Evolutionary conservation across 2,113 vertebrate genomes (phyloP).

Genomic region (Scartelaos histophorus): DNA sequence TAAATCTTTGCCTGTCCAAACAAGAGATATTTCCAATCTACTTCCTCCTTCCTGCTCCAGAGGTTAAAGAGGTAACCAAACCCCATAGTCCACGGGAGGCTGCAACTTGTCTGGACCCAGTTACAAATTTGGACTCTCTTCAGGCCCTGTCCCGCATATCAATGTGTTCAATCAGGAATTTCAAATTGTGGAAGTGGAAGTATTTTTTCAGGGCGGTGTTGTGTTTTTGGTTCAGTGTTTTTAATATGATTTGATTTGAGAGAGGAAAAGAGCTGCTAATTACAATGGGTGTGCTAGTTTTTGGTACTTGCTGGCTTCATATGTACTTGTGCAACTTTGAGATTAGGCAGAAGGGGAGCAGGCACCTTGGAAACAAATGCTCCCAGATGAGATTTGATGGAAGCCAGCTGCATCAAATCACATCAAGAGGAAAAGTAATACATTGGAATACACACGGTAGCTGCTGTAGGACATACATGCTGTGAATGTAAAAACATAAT

Average conservation of each 20-base stretch:
- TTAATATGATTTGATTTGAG: slow-evolving; percentile 58
- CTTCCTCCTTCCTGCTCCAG: slow-evolving; percentile 60
- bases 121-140: slow-evolving; percentile 54
- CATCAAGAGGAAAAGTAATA: slow-evolving; percentile 45
- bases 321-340: slow-evolving; percentile 51
- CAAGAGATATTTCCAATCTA: slow-evolving; percentile 55
- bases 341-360: slow-evolving; percentile 70
- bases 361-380: slow-evolving; percentile 76
- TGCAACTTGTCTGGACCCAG: slow-evolving; percentile 37
- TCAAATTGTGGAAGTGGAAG: slow-evolving; percentile 21
- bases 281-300: slow-evolving; percentile 56
- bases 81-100: slow-evolving; percentile 43
- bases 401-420: slow-evolving; percentile 71
- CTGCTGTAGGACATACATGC: slow-evolving; percentile 30
- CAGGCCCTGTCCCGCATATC: slow-evolving; percentile 49
- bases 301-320: slow-evolving; percentile 27
- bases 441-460: slow-evolving; percentile 56
- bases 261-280: slow-evolving; percentile 71
- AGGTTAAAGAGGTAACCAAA: slow-evolving; percentile 53
- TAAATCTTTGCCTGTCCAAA: slow-evolving; percentile 62
- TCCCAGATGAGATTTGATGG: slow-evolving; percentile 77
- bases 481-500: slow-evolving; percentile 29
- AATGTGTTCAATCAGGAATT: slow-evolving; percentile 51
- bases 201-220: slow-evolving; percentile 21
- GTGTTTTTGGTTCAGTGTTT: slow-evolving; percentile 47